Evolutionary conservation across 2,797 vertebrate genomes (phyloP), one percentile per base, ranked within the genome.

Genomic region (Stomatorhinus walkeri): DNA sequence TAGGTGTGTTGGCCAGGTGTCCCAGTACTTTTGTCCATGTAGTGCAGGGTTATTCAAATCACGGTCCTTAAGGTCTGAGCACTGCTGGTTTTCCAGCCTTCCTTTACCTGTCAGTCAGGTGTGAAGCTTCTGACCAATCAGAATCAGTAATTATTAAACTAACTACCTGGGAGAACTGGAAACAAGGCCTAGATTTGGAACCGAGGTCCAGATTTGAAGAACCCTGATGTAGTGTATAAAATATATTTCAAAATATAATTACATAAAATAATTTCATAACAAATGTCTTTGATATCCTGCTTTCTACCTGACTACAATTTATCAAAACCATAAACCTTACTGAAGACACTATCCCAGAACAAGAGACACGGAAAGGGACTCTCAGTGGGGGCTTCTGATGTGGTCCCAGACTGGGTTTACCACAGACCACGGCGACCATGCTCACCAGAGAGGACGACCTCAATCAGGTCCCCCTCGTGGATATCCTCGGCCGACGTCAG

Each of bases 401-500:
- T 28, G 72, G 49, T 81, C 24, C 43, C 43, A 46, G 56, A 4
- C 51, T 64, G 10, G 10, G 59, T 10, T 64, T 68, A 87, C 56
- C 87, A 36, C 87, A 59, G 46, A 59, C 24, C 76, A 48, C 6
- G 32, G 79, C 2, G 51, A 43, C 89, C 36, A 14, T 88, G 93
- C 95, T 93, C 92, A 99, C 98, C 98, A 89, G 98, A 99, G 68
- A 99, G 96, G 89, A 99, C 98, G 92, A 98, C 96, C 91, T 96
- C 96, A 14, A 96, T 96, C 40, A 96, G 94, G 92, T 96, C 96
- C 89, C 96, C 96, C 93, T 99, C 98, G 0, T 96, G 98, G 94
- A 99, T 99, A 91, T 98, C 98, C 92, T 99, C 98, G 51, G 97
- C 97, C 28, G 97, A 97, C 68, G 96, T 97, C 92, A 99, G 96